phyloP scores from a whole-genome alignment of 2,797 vertebrate species.

The Buceros bicornis region DNA sequence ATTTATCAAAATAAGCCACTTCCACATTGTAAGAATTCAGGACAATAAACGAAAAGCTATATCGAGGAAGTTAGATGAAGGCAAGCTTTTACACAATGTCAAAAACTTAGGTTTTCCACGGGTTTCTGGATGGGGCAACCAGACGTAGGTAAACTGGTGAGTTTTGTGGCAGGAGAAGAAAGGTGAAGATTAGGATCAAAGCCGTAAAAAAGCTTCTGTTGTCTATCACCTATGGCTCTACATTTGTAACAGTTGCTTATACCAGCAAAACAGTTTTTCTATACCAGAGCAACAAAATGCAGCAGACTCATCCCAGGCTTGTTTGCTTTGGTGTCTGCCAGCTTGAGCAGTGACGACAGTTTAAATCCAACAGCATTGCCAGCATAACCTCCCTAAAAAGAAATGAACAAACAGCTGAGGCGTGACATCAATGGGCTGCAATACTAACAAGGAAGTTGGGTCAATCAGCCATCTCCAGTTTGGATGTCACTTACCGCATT shows the following conservation, averaged over 20 bases:
- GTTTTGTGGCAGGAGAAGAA: neutral
- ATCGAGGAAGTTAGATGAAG: neutral
- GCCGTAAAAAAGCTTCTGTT: neutral
- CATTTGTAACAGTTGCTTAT: neutral
- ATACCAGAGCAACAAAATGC: conserved; percentile 96
- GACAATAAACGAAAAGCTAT: neutral
- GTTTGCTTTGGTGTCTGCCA: conserved; percentile 98
- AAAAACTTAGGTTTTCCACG: neutral
- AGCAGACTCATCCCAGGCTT: conserved; percentile 98
- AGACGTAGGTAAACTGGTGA: neutral
- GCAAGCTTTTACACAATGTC: neutral
- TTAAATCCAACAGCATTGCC: conserved; percentile 99
- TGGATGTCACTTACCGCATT: conserved; percentile 89
- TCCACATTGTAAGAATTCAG: neutral
- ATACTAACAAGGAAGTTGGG: neutral
- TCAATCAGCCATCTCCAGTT: neutral
- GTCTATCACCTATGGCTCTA: neutral
- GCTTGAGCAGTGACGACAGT: conserved; percentile 93
- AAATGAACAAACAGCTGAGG: conserved; percentile 41
- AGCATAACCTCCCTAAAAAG: conserved; percentile 92
- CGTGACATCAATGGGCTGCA: neutral
- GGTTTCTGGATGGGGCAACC: neutral
- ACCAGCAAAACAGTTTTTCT: conserved; percentile 42
- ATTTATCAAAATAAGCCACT: conserved; percentile 1
- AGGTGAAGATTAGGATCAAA: neutral